Base-by-base conservation (phyloP, 2,888 invertebrate genomes). In the Dryocosmus kuriphilus region DNA sequence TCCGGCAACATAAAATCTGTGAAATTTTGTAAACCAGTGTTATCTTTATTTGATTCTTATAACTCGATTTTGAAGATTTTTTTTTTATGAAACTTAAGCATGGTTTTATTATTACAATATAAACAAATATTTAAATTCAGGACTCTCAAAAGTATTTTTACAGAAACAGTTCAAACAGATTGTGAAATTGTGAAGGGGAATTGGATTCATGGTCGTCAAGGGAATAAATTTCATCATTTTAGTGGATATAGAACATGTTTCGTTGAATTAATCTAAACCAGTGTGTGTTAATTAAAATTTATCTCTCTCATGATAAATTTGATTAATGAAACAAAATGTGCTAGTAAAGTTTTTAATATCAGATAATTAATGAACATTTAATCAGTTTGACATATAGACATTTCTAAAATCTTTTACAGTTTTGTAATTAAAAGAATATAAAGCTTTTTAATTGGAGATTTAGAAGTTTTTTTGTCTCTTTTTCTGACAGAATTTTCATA, bases 191-290 rank as follows among this genome's bases (percentile, higher is more conserved):
- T 71, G 51, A 51, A 71, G 71, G 71, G 71, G 71, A 67, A 51
- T 71, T 51, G 51, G 46, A 71, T 71, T 67, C 41, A 27, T 71
- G 71, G 71, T 71, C 71, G 46, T 46, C n/a, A 30, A 71, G 71
- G 71, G 51, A 71, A 71, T 71, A 71, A 71, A 71, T 71, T 71
- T 71, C 71, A 71, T 71, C 71, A 71, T 71, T 71, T 71, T 71
- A 71, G 51, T 51, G 71, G 71, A 71, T 71, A 30, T 71, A 30
- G 51, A 71, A 51, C 51, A 71, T 19, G 71, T 71, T 71, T 51
- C 71, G 71, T 71, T 71, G 71, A 71, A 71, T 71, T 71, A 71
- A 71, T 51, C 71, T 71, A 51, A 71, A 30, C 71, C n/a, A 46
- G 51, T 46, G 46, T 71, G 51, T 71, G 27, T 71, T 71, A 51